These are phyloP conservation scores for Uloborus plumipes DNA, from an alignment of 2,888 invertebrate species.

Conservation along the genomic window DNA sequence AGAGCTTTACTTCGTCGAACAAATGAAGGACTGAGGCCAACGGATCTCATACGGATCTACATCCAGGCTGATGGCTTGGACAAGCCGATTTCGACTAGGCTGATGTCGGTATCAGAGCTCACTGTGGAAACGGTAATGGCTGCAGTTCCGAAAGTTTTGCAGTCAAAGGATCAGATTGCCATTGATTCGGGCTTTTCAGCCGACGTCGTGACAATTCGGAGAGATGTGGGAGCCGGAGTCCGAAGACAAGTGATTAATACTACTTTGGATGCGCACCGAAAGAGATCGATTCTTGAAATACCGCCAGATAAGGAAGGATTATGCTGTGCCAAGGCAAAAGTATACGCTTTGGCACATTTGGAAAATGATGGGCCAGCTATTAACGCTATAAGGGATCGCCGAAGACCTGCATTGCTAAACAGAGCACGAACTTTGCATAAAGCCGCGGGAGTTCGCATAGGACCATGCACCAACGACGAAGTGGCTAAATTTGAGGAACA, in stretches of 20 bases:
- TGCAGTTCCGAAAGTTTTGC: background rate
- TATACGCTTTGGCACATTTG: slow-evolving; percentile 8
- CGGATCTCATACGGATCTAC: background rate
- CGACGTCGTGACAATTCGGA: background rate
- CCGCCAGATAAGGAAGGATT: slow-evolving; percentile 11
- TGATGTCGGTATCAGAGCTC: slow-evolving; percentile 2
- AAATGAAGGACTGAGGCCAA: background rate
- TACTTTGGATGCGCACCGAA: background rate
- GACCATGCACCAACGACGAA: slow-evolving; percentile 3
- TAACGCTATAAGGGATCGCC: background rate
- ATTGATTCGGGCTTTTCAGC: background rate
- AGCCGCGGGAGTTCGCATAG: background rate
- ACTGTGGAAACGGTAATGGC: background rate
- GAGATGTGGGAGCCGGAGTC: background rate
- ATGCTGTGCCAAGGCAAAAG: slow-evolving; percentile 15
- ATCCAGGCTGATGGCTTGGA: slow-evolving; percentile 4
- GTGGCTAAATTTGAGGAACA: slow-evolving; percentile 1
- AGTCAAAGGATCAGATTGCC: slow-evolving; percentile 9
- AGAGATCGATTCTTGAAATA: background rate
- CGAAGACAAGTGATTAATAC: background rate
- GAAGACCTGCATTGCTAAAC: slow-evolving; percentile 5
- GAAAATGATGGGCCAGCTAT: background rate
- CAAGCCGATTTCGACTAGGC: too few species aligned
- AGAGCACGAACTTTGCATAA: background rate
- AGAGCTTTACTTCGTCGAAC: background rate